Conservation (phyloP, 2,888 invertebrate species). For the Agrotis clavis region DNA sequence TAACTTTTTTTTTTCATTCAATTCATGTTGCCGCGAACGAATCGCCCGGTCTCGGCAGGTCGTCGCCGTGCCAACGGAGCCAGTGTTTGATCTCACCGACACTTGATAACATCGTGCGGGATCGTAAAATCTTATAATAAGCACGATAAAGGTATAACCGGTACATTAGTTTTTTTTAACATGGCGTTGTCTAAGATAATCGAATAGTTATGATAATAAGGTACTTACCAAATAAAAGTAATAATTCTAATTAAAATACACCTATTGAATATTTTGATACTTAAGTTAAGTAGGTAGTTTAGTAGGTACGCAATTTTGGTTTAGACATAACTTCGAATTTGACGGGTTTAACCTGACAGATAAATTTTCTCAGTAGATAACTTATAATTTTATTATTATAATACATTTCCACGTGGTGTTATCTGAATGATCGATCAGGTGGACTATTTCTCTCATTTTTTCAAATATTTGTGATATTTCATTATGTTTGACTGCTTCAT, state of each 20-base stretch:
- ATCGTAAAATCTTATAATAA: slow-evolving; percentile 77
- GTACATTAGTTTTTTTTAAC: slow-evolving; percentile 63
- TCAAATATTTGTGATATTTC: no score
- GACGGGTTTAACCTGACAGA: neutral
- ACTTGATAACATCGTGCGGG: slow-evolving; percentile 76
- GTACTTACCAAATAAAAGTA: neutral
- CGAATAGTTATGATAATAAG: slow-evolving; percentile 48
- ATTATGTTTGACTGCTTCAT: no score
- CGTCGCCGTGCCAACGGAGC: slow-evolving; percentile 66
- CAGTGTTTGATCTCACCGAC: slow-evolving; percentile 72
- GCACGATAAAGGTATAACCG: slow-evolving; percentile 68
- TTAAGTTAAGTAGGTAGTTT: neutral
- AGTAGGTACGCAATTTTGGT: neutral
- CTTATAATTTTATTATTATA: neutral
- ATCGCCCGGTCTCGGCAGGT: slow-evolving; percentile 63
- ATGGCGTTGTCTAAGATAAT: slow-evolving; percentile 29
- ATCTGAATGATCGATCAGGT: neutral
- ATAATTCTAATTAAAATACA: neutral
- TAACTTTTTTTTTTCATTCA: slow-evolving; percentile 65
- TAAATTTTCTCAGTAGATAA: neutral
- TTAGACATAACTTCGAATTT: neutral
- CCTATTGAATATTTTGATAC: neutral
- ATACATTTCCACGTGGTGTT: neutral
- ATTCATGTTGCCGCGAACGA: slow-evolving; percentile 72
- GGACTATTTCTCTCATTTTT: neutral